Conservation (phyloP, 2,888 invertebrate species). For the Parapristionchus giblindavisi region DNA sequence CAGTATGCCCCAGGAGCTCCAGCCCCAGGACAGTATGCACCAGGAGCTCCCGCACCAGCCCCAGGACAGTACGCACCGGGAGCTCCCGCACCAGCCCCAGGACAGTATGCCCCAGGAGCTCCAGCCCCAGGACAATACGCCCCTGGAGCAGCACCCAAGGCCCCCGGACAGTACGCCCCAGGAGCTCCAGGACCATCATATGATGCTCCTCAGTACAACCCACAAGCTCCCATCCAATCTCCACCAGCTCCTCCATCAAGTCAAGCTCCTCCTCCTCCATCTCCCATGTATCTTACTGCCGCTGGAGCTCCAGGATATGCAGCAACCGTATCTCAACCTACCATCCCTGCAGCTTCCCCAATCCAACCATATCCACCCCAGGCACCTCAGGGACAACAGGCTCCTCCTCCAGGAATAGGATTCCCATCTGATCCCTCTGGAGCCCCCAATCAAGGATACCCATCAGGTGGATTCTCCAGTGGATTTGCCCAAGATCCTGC, state of each 20-base stretch:
- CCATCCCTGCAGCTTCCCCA: constrained; percentile 16
- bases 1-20: neutral
- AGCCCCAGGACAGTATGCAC: constrained; percentile 1
- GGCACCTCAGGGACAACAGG: constrained; percentile 39
- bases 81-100: constrained; percentile 26
- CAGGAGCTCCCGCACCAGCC: neutral
- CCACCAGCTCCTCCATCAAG: constrained; percentile 38
- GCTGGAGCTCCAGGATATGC: constrained; percentile 32
- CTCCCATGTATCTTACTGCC: constrained; percentile 21
- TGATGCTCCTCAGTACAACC: too few relatives aligned
- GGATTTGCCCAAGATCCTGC: too few relatives aligned
- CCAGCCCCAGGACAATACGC: constrained; percentile 40
- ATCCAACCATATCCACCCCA: constrained; percentile 38
- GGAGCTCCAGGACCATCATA: too few relatives aligned
- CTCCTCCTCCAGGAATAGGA: constrained; percentile 36
- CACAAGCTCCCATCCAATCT: constrained; percentile 39
- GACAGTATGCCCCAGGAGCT: neutral
- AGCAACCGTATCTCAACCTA: constrained; percentile 15
- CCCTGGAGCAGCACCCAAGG: constrained; percentile 29
- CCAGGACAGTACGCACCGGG: neutral
- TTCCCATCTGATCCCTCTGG: constrained; percentile 24
- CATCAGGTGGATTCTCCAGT: constrained; percentile 16
- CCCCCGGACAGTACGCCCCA: constrained; percentile 34
- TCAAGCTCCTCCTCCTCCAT: constrained; percentile 39
- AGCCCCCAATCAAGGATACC: constrained; percentile 1